These are phyloP conservation scores for Hydrophis major DNA, from an alignment of 2,797 vertebrate species.

Conservation along the genomic window DNA sequence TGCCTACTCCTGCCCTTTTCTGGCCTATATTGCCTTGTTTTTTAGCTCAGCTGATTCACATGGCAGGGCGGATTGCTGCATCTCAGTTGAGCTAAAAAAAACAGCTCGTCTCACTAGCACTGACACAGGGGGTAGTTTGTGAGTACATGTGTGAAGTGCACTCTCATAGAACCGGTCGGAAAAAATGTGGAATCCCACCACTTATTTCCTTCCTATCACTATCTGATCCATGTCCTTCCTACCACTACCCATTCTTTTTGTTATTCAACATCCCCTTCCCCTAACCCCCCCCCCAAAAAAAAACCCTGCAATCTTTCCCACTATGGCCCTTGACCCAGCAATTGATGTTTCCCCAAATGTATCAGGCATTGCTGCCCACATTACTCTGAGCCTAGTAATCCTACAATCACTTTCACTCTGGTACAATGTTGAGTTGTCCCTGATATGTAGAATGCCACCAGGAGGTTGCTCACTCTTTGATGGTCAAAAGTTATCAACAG, in stretches of 20 bases:
- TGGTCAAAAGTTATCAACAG: not conserved
- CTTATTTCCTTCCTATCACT: not conserved
- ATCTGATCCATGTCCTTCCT: not conserved
- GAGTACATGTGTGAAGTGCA: too few species aligned
- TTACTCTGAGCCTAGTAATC: not conserved
- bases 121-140: too few species aligned
- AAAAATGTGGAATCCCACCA: too few species aligned
- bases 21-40: too few species aligned
- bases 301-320: not conserved
- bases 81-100: too few species aligned
- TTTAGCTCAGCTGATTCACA: too few species aligned
- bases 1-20: too few species aligned
- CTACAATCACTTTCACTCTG: not conserved
- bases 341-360: not conserved
- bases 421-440: not conserved
- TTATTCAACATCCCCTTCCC: not conserved
- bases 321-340: not conserved
- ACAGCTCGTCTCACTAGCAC: too few species aligned
- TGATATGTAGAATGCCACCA: not conserved
- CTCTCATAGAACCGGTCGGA: too few species aligned
- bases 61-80: too few species aligned
- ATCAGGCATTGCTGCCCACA: not conserved
- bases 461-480: not conserved
- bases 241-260: not conserved
- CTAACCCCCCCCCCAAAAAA: not conserved